A percentile compares a stretch with the other conserved stretches of the same genome.
Conservation (phyloP, 2,113 vertebrate genomes). For the Sitta europaea region DNA sequence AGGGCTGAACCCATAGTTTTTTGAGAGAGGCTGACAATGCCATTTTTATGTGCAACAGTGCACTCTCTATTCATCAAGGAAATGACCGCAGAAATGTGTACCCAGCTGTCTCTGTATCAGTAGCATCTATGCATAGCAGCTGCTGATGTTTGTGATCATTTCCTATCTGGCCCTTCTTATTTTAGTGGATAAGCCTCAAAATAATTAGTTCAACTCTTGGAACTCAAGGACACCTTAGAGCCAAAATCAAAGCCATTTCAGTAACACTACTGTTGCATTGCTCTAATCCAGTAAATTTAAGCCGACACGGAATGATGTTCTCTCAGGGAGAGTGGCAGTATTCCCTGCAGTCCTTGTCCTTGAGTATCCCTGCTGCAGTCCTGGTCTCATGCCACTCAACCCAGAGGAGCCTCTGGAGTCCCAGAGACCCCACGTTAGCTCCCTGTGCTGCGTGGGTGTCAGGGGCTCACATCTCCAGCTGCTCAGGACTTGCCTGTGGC, state of each 20-base stretch:
- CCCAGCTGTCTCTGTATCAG: conserved; percentile 47
- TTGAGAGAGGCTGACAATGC: conserved; percentile 35
- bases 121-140: conserved; percentile 33
- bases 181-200: background rate
- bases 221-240: background rate
- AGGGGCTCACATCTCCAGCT: background rate
- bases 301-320: background rate
- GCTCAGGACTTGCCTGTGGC: background rate
- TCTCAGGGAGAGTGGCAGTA: background rate
- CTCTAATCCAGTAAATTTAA: background rate
- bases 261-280: background rate
- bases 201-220: background rate
- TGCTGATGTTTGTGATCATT: conserved; percentile 45
- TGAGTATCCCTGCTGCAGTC: background rate
- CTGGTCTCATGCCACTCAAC: background rate
- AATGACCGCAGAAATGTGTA: conserved; percentile 49
- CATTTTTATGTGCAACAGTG: conserved; percentile 62
- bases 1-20: background rate
- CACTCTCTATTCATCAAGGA: conserved; percentile 50
- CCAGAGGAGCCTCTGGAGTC: background rate
- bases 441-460: rapidly evolving
- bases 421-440: background rate
- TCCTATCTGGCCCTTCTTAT: background rate
- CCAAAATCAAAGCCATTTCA: background rate
- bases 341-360: background rate